Evolutionary conservation across 2,797 vertebrate genomes (phyloP).

Genomic region (Chaenodraco wilsoni): DNA sequence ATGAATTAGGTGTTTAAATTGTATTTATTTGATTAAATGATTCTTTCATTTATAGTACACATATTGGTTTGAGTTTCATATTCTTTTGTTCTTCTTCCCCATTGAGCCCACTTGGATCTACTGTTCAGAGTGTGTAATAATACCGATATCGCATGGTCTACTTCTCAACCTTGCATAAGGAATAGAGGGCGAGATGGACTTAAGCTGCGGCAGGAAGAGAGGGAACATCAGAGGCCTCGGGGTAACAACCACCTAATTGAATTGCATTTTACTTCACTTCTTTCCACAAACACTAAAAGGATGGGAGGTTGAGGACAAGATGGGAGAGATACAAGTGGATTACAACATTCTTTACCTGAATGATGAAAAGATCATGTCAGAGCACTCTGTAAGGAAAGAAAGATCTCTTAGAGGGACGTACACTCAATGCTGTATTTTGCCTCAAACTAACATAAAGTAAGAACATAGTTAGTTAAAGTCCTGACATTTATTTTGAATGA

Average conservation of each 20-base stretch:
- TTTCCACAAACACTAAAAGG: conserved; percentile 65
- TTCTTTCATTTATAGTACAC: background rate
- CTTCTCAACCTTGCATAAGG: conserved; percentile 72
- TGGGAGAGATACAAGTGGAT: conserved; percentile 31
- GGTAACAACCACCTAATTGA: conserved; percentile 75
- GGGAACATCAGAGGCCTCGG: conserved; percentile 74
- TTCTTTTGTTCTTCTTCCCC: conserved; percentile 7
- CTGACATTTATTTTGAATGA: conserved; percentile 47
- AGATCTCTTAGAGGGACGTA: conserved; percentile 16
- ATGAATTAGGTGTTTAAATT: background rate
- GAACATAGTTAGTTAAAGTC: conserved; percentile 16
- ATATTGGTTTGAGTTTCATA: background rate
- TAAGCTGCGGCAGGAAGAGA: conserved; percentile 41
- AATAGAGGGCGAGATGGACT: conserved; percentile 44
- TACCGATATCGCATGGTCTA: conserved; percentile 64
- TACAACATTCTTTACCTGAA: conserved; percentile 57
- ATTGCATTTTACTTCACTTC: conserved; percentile 77
- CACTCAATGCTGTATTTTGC: conserved; percentile 10
- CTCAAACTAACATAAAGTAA: conserved; percentile 6
- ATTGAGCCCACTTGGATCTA: conserved; percentile 30
- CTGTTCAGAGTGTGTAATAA: conserved; percentile 32
- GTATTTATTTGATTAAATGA: background rate
- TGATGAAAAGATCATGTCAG: conserved; percentile 36
- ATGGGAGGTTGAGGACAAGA: conserved; percentile 42
- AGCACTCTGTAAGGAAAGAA: conserved; percentile 39